These are phyloP conservation scores for Tubulanus polymorphus DNA, from an alignment of 2,888 invertebrate species.

Conservation along the genomic window DNA sequence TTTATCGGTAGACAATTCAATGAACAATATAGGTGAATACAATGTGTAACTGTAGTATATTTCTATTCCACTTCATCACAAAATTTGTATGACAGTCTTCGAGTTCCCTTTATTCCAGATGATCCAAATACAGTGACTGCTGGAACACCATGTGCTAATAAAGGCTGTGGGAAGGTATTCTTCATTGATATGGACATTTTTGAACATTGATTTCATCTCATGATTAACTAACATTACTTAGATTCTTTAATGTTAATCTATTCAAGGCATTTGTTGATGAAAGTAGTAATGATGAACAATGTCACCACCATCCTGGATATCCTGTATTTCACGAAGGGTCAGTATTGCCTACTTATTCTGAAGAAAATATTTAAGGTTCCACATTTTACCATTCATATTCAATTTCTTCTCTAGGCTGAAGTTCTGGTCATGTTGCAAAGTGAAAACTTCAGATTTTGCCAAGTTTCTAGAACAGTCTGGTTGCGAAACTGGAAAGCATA, in stretches of 20 bases:
- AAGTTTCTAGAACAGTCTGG: slow-evolving; percentile 88
- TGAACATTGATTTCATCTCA: no score
- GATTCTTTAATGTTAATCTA: slow-evolving; percentile 5
- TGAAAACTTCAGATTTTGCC: slow-evolving; percentile 88
- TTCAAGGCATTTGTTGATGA: slow-evolving; percentile 62
- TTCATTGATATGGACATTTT: no score
- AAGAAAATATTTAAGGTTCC: not conserved
- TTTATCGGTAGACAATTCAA: no score
- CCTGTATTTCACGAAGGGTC: slow-evolving; percentile 93
- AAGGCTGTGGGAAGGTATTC: slow-evolving; percentile 67
- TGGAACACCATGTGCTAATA: slow-evolving; percentile 84
- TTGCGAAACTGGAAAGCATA: slow-evolving; percentile 78
- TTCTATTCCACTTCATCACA: no score
- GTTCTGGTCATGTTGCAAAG: slow-evolving; percentile 95
- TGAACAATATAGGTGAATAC: no score
- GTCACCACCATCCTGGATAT: slow-evolving; percentile 79
- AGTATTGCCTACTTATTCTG: slow-evolving; percentile 14
- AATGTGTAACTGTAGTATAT: no score
- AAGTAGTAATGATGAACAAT: slow-evolving; percentile 57
- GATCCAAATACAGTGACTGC: slow-evolving; percentile 20
- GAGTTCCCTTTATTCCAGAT: slow-evolving; percentile 7
- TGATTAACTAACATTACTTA: not conserved
- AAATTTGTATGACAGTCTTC: not conserved
- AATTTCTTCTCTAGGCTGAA: slow-evolving; percentile 62
- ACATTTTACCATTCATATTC: not conserved